A percentile compares a stretch with the other conserved stretches of the same genome.
These are phyloP conservation scores for Chloroclystis v-ata DNA, from an alignment of 2,888 invertebrate species.

Conservation along the genomic window DNA sequence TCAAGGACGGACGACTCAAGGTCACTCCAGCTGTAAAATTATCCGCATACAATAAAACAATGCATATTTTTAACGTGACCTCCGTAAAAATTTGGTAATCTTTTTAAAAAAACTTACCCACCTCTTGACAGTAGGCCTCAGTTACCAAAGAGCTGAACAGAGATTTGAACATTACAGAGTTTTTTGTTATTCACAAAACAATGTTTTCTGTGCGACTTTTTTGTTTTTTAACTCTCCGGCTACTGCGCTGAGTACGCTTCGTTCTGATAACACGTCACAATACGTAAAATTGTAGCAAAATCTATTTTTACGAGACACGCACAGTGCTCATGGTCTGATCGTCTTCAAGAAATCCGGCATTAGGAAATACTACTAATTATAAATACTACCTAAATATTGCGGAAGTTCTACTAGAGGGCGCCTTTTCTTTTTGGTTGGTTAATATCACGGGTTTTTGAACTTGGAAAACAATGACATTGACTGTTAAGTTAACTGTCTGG, in stretches of 20 bases:
- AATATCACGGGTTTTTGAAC: too few species aligned
- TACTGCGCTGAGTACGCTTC: constrained; percentile 53
- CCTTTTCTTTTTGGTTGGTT: too few species aligned
- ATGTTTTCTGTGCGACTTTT: constrained; percentile 43
- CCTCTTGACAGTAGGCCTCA: constrained; percentile 86
- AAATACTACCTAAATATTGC: too few species aligned
- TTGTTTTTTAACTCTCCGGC: constrained; percentile 48
- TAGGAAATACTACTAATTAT: constrained; percentile 9
- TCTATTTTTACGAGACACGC: constrained; percentile 73
- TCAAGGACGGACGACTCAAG: constrained; percentile 70
- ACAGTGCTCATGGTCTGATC: constrained; percentile 66
- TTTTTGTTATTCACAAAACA: constrained; percentile 49
- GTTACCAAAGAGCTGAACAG: constrained; percentile 80
- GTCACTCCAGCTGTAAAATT: constrained; percentile 39
- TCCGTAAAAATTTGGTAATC: constrained; percentile 1
- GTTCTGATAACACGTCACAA: constrained; percentile 67
- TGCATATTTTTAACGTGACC: not conserved
- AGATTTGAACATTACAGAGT: constrained; percentile 81
- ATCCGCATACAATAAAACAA: constrained; percentile 20
- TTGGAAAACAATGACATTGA: too few species aligned
- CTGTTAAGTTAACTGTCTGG: too few species aligned
- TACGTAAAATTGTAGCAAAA: constrained; percentile 62
- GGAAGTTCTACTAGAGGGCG: too few species aligned
- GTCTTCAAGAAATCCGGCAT: constrained; percentile 51
- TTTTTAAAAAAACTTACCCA: constrained; percentile 80